Conservation (phyloP, 1,140 invertebrate species). For the Drosophila subpulchrella region DNA sequence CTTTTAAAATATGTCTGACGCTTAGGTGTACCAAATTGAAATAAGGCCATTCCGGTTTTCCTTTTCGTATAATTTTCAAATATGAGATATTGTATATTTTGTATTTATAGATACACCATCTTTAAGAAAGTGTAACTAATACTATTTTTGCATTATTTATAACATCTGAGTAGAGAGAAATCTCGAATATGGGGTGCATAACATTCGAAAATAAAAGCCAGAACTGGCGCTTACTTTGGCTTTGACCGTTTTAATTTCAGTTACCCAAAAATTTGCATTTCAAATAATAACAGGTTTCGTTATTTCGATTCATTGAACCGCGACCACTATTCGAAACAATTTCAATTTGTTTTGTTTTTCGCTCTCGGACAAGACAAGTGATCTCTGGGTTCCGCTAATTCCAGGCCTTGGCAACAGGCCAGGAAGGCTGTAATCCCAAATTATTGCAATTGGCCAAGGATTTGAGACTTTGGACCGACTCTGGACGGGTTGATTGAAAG, state of each 20-base stretch:
- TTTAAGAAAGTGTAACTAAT: not conserved
- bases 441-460: slow-evolving; percentile 11
- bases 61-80: not conserved
- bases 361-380: slow-evolving; percentile 15
- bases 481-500: slow-evolving; percentile 7
- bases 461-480: slow-evolving; percentile 18
- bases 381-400: slow-evolving; percentile 26
- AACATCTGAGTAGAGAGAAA: not conserved
- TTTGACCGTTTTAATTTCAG: slow-evolving; percentile 52
- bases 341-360: slow-evolving; percentile 32
- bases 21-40: not conserved
- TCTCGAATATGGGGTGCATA: not conserved
- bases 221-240: slow-evolving; percentile 15
- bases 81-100: too few species aligned
- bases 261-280: slow-evolving; percentile 59
- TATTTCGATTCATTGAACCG: slow-evolving; percentile 51
- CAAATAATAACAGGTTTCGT: slow-evolving; percentile 66
- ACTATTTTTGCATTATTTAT: not conserved
- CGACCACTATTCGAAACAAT: slow-evolving; percentile 44
- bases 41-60: not conserved
- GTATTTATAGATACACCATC: not conserved
- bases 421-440: slow-evolving; percentile 4
- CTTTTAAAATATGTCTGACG: not conserved
- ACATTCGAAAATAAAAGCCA: not conserved
- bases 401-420: slow-evolving; percentile 20